These are phyloP conservation scores for Notocelia uddmanniana DNA, from an alignment of 2,888 invertebrate genomes.

Conservation along the genomic window DNA sequence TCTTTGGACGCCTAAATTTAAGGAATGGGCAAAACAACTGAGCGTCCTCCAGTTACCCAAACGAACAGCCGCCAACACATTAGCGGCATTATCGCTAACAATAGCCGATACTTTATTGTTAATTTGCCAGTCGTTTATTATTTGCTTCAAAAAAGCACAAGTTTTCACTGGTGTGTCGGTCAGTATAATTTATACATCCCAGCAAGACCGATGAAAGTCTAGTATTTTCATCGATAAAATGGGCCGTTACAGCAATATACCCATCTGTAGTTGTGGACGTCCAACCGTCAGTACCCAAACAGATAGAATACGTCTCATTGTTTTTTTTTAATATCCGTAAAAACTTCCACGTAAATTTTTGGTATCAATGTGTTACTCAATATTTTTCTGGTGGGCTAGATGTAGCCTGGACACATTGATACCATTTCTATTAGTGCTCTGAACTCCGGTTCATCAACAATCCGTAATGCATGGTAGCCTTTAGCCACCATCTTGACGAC, in stretches of 20 bases:
- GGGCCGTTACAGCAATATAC: conserved; percentile 11
- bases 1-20: conserved; percentile 6
- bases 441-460: too few relatives aligned
- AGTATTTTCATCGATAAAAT: conserved; percentile 1
- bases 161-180: not conserved
- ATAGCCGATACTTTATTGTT: not conserved
- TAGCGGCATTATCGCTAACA: not conserved
- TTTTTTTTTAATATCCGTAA: conserved; percentile 12
- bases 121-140: conserved; percentile 13
- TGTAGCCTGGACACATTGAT: too few relatives aligned
- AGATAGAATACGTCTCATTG: not conserved
- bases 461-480: too few relatives aligned
- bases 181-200: not conserved
- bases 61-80: conserved; percentile 1
- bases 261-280: conserved; percentile 6
- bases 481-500: too few relatives aligned
- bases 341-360: conserved; percentile 9
- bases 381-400: not conserved
- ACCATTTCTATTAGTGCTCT: too few relatives aligned
- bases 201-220: not conserved
- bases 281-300: conserved; percentile 11
- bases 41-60: not conserved
- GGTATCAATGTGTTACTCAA: conserved; percentile 7
- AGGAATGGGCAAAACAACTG: conserved; percentile 11
- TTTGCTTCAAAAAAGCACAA: not conserved